These are phyloP conservation scores for Athene cunicularia DNA, from an alignment of 2,113 vertebrate genomes.

Conservation along the genomic window DNA sequence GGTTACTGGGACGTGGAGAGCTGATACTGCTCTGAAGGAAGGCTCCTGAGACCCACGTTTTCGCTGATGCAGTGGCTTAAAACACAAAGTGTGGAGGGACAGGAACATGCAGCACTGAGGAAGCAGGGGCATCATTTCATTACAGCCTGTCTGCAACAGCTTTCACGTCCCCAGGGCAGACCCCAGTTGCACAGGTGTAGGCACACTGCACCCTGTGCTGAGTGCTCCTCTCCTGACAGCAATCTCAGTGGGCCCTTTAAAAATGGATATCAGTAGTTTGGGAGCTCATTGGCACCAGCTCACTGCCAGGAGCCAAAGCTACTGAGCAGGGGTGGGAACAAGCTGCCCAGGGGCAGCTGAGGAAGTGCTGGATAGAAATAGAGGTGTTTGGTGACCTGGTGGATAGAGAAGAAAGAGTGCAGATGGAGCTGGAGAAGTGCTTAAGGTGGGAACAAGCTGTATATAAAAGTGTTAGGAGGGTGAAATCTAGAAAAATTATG, in stretches of 20 bases:
- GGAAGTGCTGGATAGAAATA: neutral
- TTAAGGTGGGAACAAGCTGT: neutral
- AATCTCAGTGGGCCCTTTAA: neutral
- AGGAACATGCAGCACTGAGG: neutral
- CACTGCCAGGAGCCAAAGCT: neutral
- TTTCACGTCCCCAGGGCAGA: neutral
- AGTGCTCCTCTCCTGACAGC: neutral
- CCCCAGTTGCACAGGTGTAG: too few relatives aligned
- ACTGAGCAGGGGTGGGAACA: neutral
- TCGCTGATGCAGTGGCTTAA: neutral
- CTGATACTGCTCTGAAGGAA: neutral
- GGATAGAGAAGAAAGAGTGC: neutral
- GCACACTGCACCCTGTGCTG: neutral
- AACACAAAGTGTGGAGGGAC: neutral
- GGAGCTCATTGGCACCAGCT: neutral
- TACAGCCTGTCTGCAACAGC: neutral
- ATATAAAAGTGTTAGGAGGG: neutral
- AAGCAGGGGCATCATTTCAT: neutral
- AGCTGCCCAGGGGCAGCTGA: neutral
- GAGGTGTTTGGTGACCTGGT: neutral
- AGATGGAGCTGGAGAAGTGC: neutral
- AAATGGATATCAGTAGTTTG: neutral
- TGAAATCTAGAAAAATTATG: neutral
- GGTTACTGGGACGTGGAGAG: neutral
- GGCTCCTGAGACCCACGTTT: neutral